Evolutionary conservation across 92 coral and sea anemone genomes (phyloP).

Genomic region (Palythoa grandis): DNA sequence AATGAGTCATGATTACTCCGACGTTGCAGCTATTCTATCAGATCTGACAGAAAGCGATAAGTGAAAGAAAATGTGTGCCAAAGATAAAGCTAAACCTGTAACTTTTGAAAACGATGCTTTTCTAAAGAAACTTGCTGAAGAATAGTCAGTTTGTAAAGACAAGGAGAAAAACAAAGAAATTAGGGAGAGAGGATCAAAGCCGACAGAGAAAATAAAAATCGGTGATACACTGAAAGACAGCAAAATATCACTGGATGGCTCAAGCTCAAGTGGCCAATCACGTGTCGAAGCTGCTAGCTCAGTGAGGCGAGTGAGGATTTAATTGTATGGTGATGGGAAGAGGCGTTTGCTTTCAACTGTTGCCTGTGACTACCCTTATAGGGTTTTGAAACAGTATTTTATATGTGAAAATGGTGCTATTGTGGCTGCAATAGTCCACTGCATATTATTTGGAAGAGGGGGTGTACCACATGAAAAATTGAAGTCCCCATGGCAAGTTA

Average conservation of each 20-base stretch:
- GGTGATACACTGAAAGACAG: background rate
- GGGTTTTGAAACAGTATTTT: conserved; percentile 16
- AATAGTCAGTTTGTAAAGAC: background rate
- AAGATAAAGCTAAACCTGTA: background rate
- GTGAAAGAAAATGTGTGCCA: background rate
- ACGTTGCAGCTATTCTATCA: background rate
- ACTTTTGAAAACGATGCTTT: background rate
- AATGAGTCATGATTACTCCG: conserved; percentile 3
- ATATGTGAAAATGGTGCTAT: background rate
- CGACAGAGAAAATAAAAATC: background rate
- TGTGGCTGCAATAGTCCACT: conserved; percentile 55
- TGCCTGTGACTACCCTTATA: conserved; percentile 32
- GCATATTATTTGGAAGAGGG: conserved; percentile 54
- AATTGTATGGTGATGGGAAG: conserved; percentile 6
- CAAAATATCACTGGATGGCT: background rate
- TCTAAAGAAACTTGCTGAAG: conserved; percentile 2
- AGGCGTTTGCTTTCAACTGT: conserved; percentile 36
- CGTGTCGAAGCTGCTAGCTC: background rate
- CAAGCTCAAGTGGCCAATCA: conserved; percentile 1
- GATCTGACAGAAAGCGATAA: background rate
- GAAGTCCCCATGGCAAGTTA: conserved; percentile 37
- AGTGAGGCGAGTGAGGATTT: background rate
- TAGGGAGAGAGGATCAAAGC: background rate
- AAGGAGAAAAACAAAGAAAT: background rate
- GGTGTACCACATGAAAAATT: conserved; percentile 45